Evolutionary conservation across 92 coral and sea anemone species (phyloP).

Genomic region (Blastomussa wellsi): DNA sequence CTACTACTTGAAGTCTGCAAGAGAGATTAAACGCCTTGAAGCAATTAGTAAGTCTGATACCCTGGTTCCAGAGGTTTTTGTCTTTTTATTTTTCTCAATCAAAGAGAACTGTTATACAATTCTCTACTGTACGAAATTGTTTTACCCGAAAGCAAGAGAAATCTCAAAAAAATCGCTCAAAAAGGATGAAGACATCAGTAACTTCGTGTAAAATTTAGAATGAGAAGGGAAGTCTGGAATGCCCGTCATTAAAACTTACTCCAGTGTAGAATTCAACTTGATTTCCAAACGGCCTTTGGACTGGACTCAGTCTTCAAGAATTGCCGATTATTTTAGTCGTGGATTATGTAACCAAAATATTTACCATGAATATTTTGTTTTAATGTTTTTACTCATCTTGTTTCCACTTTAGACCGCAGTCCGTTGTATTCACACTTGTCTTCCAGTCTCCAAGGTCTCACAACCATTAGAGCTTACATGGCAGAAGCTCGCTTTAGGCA

Average conservation of each 20-base stretch:
- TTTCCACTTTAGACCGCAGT: conserved; percentile 77
- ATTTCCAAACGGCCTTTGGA: too few species aligned
- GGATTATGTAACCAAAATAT: too few species aligned
- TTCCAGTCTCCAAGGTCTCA: conserved; percentile 83
- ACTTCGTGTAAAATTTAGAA: background rate
- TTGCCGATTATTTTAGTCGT: too few species aligned
- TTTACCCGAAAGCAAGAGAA: background rate
- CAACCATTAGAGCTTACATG: conserved; percentile 78
- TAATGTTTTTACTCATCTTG: background rate
- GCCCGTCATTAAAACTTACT: background rate
- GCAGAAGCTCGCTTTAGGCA: conserved; percentile 69
- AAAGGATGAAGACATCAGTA: background rate
- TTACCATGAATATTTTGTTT: too few species aligned
- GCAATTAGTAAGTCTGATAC: conserved; percentile 92
- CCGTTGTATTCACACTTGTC: conserved; percentile 96
- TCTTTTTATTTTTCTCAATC: too few species aligned
- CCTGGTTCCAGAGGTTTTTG: too few species aligned
- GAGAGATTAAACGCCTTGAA: conserved; percentile 91
- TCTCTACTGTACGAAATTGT: too few species aligned
- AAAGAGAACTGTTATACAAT: too few species aligned
- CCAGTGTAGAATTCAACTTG: too few species aligned
- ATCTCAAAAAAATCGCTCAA: background rate
- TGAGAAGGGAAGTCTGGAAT: background rate
- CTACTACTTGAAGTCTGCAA: conserved; percentile 80
- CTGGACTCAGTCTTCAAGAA: too few species aligned